These are phyloP conservation scores for Papilio polyxenes DNA, from an alignment of 1,140 invertebrate genomes.

Conservation along the genomic window DNA sequence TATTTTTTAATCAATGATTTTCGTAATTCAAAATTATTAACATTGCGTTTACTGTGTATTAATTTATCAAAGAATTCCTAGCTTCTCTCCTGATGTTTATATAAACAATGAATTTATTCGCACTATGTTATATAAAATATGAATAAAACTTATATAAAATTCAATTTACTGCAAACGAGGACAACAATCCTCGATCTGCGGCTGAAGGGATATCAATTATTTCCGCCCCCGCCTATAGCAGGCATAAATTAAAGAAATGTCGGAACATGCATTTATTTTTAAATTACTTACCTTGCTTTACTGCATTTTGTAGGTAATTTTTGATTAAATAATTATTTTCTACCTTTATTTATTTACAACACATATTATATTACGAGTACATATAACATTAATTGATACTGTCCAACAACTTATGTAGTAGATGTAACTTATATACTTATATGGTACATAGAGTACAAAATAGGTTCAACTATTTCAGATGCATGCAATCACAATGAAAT, in stretches of 20 bases:
- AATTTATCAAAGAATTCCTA: no score
- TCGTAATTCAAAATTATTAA: no score
- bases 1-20: no score
- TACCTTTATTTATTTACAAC: not conserved
- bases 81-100: not conserved
- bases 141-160: slow-evolving; percentile 19
- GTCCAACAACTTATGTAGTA: not conserved
- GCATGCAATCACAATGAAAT: not conserved
- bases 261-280: slow-evolving; percentile 33
- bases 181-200: slow-evolving; percentile 28
- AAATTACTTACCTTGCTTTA: slow-evolving; percentile 15
- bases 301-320: not conserved
- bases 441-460: not conserved
- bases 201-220: slow-evolving; percentile 39
- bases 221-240: slow-evolving; percentile 29
- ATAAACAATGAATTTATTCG: not conserved
- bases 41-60: no score
- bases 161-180: slow-evolving; percentile 1
- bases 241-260: slow-evolving; percentile 38
- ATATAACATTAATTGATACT: not conserved
- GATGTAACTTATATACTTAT: no score
- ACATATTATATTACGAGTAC: not conserved
- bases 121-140: not conserved
- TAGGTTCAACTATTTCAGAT: not conserved
- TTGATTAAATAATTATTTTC: not conserved